These are phyloP conservation scores for Periophthalmodon schlosseri DNA, from an alignment of 2,113 vertebrate species.

Conservation along the genomic window DNA sequence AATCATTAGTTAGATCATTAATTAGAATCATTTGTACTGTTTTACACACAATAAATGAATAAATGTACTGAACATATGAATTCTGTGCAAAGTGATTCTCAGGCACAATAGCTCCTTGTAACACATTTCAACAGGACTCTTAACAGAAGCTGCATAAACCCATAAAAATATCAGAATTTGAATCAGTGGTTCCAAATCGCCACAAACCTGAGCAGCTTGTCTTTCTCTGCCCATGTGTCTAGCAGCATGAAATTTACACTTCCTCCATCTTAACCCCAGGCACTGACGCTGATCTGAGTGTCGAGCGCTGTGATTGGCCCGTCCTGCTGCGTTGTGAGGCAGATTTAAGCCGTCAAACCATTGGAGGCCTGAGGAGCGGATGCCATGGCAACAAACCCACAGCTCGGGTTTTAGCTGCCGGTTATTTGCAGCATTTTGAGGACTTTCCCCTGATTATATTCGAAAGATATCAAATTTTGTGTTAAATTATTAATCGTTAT, in stretches of 20 bases:
- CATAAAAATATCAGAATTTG: neutral
- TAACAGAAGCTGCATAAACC: too few species aligned
- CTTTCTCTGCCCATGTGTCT: neutral
- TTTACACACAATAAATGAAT: too few species aligned
- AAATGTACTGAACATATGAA: too few species aligned
- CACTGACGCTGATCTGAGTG: neutral
- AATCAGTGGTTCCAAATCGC: neutral
- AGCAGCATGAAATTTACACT: neutral
- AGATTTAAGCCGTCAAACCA: neutral
- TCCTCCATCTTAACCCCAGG: neutral
- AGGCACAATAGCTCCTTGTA: too few species aligned
- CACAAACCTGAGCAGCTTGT: neutral
- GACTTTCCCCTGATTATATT: too few species aligned
- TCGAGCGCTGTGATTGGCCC: neutral
- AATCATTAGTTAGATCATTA: too few species aligned
- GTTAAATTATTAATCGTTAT: too few species aligned
- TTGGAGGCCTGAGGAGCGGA: neutral
- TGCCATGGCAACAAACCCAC: neutral
- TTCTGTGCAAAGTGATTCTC: too few species aligned
- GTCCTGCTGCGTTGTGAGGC: neutral
- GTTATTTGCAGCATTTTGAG: too few species aligned
- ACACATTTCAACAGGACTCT: too few species aligned
- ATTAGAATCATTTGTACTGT: too few species aligned
- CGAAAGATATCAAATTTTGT: too few species aligned
- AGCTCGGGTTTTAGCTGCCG: neutral